Percentiles rank a stretch among this genome's conserved stretches.
These are phyloP conservation scores for Salminus brasiliensis DNA, from an alignment of 2,113 vertebrate genomes.

Conservation along the genomic window DNA sequence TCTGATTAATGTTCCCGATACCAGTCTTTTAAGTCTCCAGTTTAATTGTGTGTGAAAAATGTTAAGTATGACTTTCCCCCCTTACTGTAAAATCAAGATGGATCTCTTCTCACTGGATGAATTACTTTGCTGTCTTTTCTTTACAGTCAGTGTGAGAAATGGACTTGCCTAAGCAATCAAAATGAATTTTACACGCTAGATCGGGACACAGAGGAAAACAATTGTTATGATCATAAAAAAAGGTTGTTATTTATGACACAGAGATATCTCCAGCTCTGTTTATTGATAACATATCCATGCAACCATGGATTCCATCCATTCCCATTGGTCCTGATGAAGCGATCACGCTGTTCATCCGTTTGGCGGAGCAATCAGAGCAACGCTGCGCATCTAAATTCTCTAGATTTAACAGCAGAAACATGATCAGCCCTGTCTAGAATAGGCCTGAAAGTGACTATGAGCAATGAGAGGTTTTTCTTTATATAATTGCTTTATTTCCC, in stretches of 20 bases:
- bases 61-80: neutral
- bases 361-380: neutral
- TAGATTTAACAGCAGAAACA: neutral
- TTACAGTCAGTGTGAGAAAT: neutral
- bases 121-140: neutral
- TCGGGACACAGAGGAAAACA: too few relatives aligned
- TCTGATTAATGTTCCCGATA: constrained; percentile 30
- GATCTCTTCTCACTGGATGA: neutral
- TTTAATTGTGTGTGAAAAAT: constrained; percentile 1
- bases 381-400: neutral
- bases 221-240: neutral
- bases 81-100: constrained; percentile 10
- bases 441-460: constrained; percentile 4
- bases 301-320: neutral
- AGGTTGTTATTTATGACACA: neutral
- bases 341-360: neutral
- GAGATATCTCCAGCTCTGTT: neutral
- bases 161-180: neutral
- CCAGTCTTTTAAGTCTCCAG: neutral
- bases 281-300: neutral
- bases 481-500: constrained; percentile 37
- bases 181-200: neutral
- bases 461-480: constrained; percentile 15
- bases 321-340: neutral
- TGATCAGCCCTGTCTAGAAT: neutral